Percentiles rank a stretch among this genome's conserved stretches.
phyloP scores from a whole-genome alignment of 2,113 vertebrate species.

The Murina feae region DNA sequence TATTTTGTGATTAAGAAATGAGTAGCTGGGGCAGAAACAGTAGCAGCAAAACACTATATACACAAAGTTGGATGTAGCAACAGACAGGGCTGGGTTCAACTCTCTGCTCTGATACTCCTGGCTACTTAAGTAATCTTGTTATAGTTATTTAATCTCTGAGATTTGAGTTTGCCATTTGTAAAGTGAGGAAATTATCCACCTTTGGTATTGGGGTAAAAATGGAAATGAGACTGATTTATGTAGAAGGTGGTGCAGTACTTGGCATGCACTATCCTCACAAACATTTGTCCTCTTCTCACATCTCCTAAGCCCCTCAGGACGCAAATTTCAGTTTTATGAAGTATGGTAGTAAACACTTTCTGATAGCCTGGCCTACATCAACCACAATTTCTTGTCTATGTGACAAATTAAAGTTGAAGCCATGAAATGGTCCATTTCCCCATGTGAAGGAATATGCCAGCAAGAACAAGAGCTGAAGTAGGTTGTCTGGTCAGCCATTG shows the following conservation, averaged over 20 bases:
- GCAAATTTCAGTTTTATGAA: not conserved
- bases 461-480: not conserved
- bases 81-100: not conserved
- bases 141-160: not conserved
- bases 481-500: rapidly evolving
- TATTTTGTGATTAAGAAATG: not conserved
- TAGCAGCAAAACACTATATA: not conserved
- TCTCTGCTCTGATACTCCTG: not conserved
- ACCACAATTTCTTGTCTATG: not conserved
- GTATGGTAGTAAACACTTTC: too few species aligned
- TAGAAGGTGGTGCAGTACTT: too few species aligned
- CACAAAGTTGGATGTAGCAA: rapidly evolving
- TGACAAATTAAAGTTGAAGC: not conserved
- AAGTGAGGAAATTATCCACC: not conserved
- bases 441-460: not conserved
- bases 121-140: not conserved
- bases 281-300: rapidly evolving
- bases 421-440: not conserved
- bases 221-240: not conserved
- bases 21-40: too few species aligned
- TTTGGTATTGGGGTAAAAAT: not conserved
- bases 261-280: too few species aligned
- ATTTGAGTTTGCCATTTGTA: not conserved
- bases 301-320: not conserved
- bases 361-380: not conserved